Percentiles rank a stretch among this genome's conserved stretches.
phyloP scores from a whole-genome alignment of 2,888 invertebrate species.

The Pterostichus niger region DNA sequence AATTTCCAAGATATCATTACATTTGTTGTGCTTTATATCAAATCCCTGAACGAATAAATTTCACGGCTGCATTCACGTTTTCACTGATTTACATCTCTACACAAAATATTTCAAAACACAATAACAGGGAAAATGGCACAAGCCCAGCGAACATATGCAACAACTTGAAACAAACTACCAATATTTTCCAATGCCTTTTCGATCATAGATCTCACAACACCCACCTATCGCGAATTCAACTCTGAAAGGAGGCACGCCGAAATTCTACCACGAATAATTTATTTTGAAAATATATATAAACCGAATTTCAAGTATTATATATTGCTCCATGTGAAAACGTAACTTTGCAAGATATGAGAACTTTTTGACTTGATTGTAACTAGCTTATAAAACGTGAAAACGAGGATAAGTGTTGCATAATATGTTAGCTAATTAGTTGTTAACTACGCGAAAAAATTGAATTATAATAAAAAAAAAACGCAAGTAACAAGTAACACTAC shows the following conservation, averaged over 20 bases:
- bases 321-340: too few species aligned
- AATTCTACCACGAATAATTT: neutral
- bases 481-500: too few species aligned
- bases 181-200: conserved; percentile 31
- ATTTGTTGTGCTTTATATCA: conserved; percentile 31
- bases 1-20: conserved; percentile 33
- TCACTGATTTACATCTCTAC: conserved; percentile 49
- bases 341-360: too few species aligned
- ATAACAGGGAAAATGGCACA: conserved; percentile 45
- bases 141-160: conserved; percentile 44
- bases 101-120: conserved; percentile 47
- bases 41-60: conserved; percentile 42
- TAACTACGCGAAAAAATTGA: too few species aligned
- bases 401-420: too few species aligned
- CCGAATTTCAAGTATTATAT: too few species aligned
- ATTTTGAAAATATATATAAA: neutral
- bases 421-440: too few species aligned
- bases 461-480: too few species aligned
- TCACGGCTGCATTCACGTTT: conserved; percentile 20
- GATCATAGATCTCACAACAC: neutral
- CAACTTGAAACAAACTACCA: conserved; percentile 50
- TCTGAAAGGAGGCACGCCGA: neutral
- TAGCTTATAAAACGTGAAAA: too few species aligned
- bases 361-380: too few species aligned
- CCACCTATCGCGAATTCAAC: conserved; percentile 1